These are phyloP conservation scores for Andrena bucephala DNA, from an alignment of 2,888 invertebrate genomes.

Conservation along the genomic window DNA sequence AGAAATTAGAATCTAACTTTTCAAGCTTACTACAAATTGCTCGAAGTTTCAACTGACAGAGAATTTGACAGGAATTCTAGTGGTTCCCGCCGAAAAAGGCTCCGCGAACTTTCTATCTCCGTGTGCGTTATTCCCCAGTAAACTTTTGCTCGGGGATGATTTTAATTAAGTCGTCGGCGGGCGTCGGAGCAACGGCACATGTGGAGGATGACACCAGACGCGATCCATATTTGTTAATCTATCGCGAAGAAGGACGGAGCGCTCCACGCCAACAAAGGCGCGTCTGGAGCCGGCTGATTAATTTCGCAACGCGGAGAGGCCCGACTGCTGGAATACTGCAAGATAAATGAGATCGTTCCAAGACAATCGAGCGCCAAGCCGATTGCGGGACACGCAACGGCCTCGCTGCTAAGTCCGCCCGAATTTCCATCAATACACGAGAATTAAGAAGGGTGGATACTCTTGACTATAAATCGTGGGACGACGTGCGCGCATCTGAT, in stretches of 20 bases:
- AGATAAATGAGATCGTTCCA: conserved; percentile 71
- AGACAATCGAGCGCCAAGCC: conserved; percentile 67
- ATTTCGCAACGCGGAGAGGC: conserved; percentile 63
- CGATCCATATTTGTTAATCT: conserved; percentile 65
- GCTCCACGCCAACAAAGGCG: conserved; percentile 55
- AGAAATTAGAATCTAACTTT: too few relatives aligned
- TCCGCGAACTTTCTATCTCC: background rate
- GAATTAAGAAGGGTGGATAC: conserved; percentile 6
- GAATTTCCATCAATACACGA: conserved; percentile 60
- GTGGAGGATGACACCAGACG: conserved; percentile 42
- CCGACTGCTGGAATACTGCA: conserved; percentile 58
- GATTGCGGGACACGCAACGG: conserved; percentile 63
- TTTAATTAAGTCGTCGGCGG: conserved; percentile 19
- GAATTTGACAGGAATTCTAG: too few relatives aligned
- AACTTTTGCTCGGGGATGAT: background rate
- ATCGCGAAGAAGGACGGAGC: conserved; percentile 25
- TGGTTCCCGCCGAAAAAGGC: background rate
- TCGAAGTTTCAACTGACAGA: too few relatives aligned
- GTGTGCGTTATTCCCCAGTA: too few relatives aligned
- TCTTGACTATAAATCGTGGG: conserved; percentile 35
- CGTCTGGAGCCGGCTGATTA: conserved; percentile 69
- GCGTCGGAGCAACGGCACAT: conserved; percentile 14
- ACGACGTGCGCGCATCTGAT: conserved; percentile 34
- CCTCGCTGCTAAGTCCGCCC: conserved; percentile 38
- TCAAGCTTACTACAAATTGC: too few relatives aligned